Evolutionary conservation across 2,888 invertebrate species (phyloP).

Genomic region (Schizaphis graminum): DNA sequence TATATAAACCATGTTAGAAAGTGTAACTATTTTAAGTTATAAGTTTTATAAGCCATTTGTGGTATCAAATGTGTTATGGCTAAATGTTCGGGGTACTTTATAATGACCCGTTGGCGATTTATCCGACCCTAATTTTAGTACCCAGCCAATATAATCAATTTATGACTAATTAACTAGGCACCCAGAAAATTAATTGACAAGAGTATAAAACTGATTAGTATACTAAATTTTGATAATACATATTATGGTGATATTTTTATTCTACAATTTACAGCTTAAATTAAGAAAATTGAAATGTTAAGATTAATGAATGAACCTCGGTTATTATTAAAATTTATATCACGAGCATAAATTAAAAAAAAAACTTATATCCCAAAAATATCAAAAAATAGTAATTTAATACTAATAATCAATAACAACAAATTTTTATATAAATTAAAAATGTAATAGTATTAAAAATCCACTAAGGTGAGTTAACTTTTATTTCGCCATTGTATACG

Average conservation of each 20-base stretch:
- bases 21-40: slow-evolving; percentile 18
- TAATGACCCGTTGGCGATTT: slow-evolving; percentile 10
- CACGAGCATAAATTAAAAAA: background rate
- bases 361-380: background rate
- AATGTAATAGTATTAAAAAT: background rate
- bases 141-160: slow-evolving; percentile 35
- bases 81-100: background rate
- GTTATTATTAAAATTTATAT: background rate
- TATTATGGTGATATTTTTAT: background rate
- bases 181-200: background rate
- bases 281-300: background rate
- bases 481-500: background rate
- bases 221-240: background rate
- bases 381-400: background rate
- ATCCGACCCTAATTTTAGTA: slow-evolving; percentile 17
- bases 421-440: background rate
- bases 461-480: background rate
- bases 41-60: slow-evolving; percentile 12
- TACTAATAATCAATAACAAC: background rate
- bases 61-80: slow-evolving; percentile 38
- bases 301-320: background rate
- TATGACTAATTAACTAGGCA: slow-evolving; percentile 7
- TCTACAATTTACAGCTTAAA: background rate
- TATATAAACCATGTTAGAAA: background rate
- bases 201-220: background rate